Evolutionary conservation across 2,113 vertebrate genomes (phyloP), one percentile per base, ranked within the genome.

Genomic region (Catharus bicknelli): DNA sequence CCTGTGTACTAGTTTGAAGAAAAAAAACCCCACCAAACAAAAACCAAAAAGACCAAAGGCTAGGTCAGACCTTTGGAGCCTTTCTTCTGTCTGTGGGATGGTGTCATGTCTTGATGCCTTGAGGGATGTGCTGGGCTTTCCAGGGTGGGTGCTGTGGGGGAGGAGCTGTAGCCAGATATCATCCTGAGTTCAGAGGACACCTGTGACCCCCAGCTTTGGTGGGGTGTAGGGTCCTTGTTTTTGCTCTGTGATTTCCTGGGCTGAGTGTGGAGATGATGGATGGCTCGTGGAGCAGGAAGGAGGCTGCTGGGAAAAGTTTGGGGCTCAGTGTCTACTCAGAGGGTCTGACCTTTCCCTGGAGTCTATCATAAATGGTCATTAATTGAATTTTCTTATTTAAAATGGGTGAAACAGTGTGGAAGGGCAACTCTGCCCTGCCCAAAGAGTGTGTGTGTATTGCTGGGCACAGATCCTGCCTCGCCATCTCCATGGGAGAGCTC

Each of bases 171-270:
- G 40, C 18, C 47, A 43, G 23, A 16, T 34, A 30, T 18, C 6
- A 7, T 38, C 43, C 53, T 75, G 40, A 67, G 34, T 66, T 84
- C 5, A 17, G 23, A 32, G 34, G 27, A 11, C 10, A 78, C 9
- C 32, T 58, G 29, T 40, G 34, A 54, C 21, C 23, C 22, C 4
- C 7, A 19, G 16, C 21, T 59, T 59, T 13, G 3, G 10, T 32
- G 21, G 9, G 10, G 4, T 70, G 43, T 19, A 3, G 0, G 9
- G 25, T 18, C 3, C 10, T 58, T 4, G 1, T 25, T 83, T 53
- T n/a, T 84, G 22, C 14, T 20, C 25, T 72, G 20, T 74, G 61
- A 12, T 63, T 76, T 66, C 14, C 34, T 10, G 2, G 63, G 19
- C 19, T 16, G 12, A 8, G 1, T 20, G 7, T 75, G 30, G 19